Percentiles rank a stretch among this genome's conserved stretches.
Conservation (phyloP, 2,888 invertebrate genomes). For the Matsumyia berberina region DNA sequence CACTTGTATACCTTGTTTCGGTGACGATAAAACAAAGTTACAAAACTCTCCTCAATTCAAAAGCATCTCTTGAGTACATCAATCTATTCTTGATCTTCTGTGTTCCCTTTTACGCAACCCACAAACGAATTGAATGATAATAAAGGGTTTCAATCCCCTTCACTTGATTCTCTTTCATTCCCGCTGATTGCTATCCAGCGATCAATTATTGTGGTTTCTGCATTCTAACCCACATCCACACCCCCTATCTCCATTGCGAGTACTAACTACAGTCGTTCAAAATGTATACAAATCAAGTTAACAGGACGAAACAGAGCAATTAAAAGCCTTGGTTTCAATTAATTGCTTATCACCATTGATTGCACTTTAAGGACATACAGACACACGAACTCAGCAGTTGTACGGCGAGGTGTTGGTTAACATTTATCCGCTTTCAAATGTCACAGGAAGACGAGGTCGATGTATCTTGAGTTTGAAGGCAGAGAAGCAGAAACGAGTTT, state of each 20-base stretch:
- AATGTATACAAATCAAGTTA: constrained; percentile 53
- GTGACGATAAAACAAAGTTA: neutral
- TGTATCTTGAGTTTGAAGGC: neutral
- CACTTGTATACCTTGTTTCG: neutral
- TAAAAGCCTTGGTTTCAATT: constrained; percentile 55
- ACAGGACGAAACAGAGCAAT: constrained; percentile 49
- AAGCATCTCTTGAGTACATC: neutral
- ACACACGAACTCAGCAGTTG: neutral
- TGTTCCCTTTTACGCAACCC: neutral
- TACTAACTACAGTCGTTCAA: constrained; percentile 11
- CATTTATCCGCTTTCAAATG: constrained; percentile 5
- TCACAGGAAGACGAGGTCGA: constrained; percentile 1
- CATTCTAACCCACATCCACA: constrained; percentile 22
- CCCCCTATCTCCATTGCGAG: neutral
- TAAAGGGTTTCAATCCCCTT: neutral
- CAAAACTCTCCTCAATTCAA: neutral
- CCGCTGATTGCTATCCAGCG: constrained; percentile 48
- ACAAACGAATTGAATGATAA: neutral
- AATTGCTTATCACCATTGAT: constrained; percentile 66
- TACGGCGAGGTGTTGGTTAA: neutral
- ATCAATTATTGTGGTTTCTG: constrained; percentile 35
- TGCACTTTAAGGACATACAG: constrained; percentile 29
- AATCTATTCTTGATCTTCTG: neutral
- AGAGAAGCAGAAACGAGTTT: neutral
- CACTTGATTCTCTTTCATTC: neutral